A percentile compares a stretch with the other conserved stretches of the same genome.
These are phyloP conservation scores for Heliconius ismenius DNA, from an alignment of 2,888 invertebrate species.

Conservation along the genomic window DNA sequence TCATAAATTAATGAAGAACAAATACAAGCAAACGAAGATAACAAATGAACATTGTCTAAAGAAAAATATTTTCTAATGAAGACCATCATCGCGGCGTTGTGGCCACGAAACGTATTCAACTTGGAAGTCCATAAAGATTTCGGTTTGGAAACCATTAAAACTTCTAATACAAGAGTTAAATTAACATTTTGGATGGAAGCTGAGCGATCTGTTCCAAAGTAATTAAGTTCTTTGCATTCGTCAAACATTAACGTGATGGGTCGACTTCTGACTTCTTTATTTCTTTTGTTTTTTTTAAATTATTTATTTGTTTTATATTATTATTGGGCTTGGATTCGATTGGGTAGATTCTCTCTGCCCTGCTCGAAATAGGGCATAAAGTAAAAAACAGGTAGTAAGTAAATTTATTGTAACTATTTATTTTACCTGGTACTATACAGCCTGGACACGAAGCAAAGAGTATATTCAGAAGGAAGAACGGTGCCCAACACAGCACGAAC, in stretches of 20 bases:
- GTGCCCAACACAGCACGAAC: constrained; percentile 96
- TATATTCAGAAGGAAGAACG: constrained; percentile 94
- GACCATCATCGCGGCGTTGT: background rate
- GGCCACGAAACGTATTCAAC: background rate
- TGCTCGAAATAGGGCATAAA: background rate
- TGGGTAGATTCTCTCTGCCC: background rate
- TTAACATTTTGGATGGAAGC: constrained; percentile 29
- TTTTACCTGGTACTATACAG: constrained; percentile 88
- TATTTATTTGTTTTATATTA: background rate
- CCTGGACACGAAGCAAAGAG: constrained; percentile 91
- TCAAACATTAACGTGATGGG: constrained; percentile 21
- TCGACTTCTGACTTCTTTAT: background rate
- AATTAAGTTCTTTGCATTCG: constrained; percentile 34
- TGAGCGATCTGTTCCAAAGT: constrained; percentile 25
- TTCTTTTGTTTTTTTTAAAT: background rate
- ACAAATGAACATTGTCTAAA: too few relatives aligned
- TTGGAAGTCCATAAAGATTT: constrained; percentile 26
- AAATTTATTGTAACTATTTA: constrained; percentile 44
- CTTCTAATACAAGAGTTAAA: constrained; percentile 35
- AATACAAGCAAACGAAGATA: too few relatives aligned
- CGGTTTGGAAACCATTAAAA: constrained; percentile 33
- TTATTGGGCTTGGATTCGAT: too few relatives aligned
- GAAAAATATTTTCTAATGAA: background rate
- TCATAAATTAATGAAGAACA: too few relatives aligned
- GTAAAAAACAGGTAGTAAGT: too few relatives aligned